A percentile compares a stretch with the other conserved stretches of the same genome.
Conservation (phyloP, 2,797 vertebrate genomes). For the Lutjanus argentimaculatus region DNA sequence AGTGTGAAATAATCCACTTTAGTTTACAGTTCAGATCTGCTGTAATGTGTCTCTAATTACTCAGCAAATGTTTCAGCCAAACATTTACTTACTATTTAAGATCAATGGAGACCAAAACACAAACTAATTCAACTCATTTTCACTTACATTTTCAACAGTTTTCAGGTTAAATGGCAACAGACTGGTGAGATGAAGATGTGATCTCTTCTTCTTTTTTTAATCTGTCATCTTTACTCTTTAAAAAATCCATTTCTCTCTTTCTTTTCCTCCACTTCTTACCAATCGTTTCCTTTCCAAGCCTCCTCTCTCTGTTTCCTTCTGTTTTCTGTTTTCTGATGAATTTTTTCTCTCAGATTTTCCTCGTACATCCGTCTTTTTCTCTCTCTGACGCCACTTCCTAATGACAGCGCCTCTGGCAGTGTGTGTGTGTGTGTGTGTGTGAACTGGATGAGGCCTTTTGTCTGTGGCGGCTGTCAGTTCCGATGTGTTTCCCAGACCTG, state of each 20-base stretch:
- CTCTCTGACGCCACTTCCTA: constrained; percentile 27
- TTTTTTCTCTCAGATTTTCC: background rate
- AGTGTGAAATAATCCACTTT: too few species aligned
- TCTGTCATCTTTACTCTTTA: too few species aligned
- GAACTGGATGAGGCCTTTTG: constrained; percentile 32
- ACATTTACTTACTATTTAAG: too few species aligned
- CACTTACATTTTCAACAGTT: too few species aligned
- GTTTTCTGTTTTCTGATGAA: constrained; percentile 2
- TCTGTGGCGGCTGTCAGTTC: constrained; percentile 49
- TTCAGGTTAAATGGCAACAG: too few species aligned
- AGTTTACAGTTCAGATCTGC: too few species aligned
- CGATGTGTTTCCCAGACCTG: constrained; percentile 58
- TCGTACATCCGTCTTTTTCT: background rate
- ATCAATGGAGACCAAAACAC: too few species aligned
- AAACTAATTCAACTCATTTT: too few species aligned
- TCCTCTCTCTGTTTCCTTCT: background rate
- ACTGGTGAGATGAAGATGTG: too few species aligned
- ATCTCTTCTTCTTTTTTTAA: too few species aligned
- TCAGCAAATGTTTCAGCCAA: too few species aligned
- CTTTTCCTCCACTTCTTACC: background rate
- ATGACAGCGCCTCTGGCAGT: background rate
- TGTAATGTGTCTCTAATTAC: too few species aligned
- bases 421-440: constrained; percentile 3
- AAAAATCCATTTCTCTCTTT: background rate
- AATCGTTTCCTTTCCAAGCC: background rate